Evolutionary conservation across 1,140 invertebrate genomes (phyloP).

Genomic region (Heliothis virescens): DNA sequence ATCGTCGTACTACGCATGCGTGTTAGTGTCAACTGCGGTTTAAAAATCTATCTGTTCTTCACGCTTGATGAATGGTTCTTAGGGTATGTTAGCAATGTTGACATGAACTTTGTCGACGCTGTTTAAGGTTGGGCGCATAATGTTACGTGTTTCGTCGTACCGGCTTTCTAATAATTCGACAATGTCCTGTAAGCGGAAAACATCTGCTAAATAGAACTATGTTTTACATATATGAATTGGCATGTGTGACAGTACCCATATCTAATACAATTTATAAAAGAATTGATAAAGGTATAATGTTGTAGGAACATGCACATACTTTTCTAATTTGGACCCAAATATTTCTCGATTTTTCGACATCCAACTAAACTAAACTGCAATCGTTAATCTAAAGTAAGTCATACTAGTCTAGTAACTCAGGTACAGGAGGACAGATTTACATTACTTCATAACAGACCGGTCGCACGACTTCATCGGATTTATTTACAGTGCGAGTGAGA

Average conservation of each 20-base stretch:
- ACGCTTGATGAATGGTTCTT: slow-evolving; percentile 1
- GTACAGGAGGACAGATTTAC: slow-evolving; percentile 33
- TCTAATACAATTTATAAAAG: no score
- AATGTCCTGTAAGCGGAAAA: no score
- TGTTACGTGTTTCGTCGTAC: no score
- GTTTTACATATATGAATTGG: no score
- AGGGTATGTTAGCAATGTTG: not conserved
- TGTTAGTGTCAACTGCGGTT: slow-evolving; percentile 13
- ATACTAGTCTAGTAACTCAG: not conserved
- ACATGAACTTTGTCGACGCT: not conserved
- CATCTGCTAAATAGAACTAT: no score
- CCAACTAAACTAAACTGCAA: not conserved
- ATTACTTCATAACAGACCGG: slow-evolving; percentile 7
- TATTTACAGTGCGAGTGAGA: slow-evolving; percentile 22
- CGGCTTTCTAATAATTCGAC: no score
- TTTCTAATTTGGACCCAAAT: no score
- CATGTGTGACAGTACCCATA: no score
- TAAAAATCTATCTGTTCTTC: not conserved
- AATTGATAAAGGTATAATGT: no score
- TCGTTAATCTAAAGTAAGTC: slow-evolving; percentile 12
- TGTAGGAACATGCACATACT: no score
- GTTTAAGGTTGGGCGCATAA: no score
- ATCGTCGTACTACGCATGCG: not conserved
- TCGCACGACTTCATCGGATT: not conserved
- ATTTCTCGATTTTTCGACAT: not conserved